Percentiles rank a stretch among this genome's conserved stretches.
Evolutionary conservation across 35 echinoderm and acorn worm genomes (phyloP).

Genomic region (Apostichopus japonicus): DNA sequence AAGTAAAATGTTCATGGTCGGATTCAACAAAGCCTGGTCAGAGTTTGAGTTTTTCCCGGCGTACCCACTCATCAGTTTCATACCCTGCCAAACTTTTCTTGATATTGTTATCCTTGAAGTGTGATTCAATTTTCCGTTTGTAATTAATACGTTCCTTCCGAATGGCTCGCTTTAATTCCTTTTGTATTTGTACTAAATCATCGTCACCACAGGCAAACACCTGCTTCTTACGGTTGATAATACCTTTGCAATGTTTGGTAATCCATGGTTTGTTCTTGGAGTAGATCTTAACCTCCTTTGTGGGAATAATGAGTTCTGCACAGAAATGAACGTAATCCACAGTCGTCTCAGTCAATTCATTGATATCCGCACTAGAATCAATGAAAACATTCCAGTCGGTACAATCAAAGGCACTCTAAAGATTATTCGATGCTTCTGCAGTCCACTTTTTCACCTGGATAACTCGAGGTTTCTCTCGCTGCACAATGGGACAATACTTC

Average conservation of each 20-base stretch:
- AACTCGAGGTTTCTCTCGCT: neutral
- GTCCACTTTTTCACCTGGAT: neutral
- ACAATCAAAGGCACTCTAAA: neutral
- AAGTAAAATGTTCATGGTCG: neutral
- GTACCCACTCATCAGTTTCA: constrained; percentile 66
- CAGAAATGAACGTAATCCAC: neutral
- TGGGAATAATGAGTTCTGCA: neutral
- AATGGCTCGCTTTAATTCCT: neutral
- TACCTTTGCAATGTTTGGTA: neutral
- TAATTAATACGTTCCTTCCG: neutral
- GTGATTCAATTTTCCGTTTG: constrained; percentile 34
- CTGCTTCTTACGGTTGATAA: neutral
- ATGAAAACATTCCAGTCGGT: neutral
- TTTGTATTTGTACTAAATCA: neutral
- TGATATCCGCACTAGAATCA: neutral
- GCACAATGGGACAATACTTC: neutral
- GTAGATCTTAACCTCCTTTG: neutral
- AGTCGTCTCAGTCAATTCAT: neutral
- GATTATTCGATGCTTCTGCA: neutral
- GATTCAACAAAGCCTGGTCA: neutral
- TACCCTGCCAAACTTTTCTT: constrained; percentile 52
- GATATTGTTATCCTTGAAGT: constrained; percentile 54
- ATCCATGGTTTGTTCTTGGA: constrained; percentile 27
- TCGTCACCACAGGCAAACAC: neutral
- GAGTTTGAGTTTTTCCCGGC: neutral